These are phyloP conservation scores for Stenolophus ochropezus DNA, from an alignment of 2,888 invertebrate genomes.

Conservation along the genomic window DNA sequence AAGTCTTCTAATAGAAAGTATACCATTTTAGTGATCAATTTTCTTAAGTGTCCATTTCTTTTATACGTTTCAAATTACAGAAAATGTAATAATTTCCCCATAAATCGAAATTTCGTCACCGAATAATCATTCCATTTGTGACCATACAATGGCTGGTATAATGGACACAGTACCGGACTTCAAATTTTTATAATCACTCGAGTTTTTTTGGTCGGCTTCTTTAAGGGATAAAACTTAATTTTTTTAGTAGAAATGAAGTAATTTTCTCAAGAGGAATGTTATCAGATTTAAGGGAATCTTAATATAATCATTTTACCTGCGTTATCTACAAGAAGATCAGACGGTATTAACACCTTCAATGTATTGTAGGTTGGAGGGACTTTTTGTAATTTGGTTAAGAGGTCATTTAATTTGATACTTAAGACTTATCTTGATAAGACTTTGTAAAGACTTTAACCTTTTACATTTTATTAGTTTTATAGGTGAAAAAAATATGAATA, in stretches of 20 bases:
- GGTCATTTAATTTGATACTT: slow-evolving; percentile 6
- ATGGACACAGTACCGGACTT: slow-evolving; percentile 44
- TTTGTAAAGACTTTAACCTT: neutral
- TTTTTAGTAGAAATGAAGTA: slow-evolving; percentile 44
- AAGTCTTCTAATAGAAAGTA: neutral
- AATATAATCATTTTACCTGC: slow-evolving; percentile 51
- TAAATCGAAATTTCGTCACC: slow-evolving; percentile 2
- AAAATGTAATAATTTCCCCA: slow-evolving; percentile 6
- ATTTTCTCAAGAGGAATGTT: slow-evolving; percentile 43
- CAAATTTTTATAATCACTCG: slow-evolving; percentile 11
- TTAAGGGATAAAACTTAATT: slow-evolving; percentile 7
- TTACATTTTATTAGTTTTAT: neutral
- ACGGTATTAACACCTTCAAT: slow-evolving; percentile 48
- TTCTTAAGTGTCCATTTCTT: neutral
- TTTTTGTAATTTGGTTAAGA: neutral
- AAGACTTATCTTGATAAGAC: neutral
- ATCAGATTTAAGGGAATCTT: slow-evolving; percentile 34
- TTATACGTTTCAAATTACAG: neutral
- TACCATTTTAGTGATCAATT: neutral
- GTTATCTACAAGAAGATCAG: slow-evolving; percentile 15
- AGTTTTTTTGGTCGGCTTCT: neutral
- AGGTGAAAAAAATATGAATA: neutral
- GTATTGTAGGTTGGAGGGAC: slow-evolving; percentile 1
- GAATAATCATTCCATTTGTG: slow-evolving; percentile 24
- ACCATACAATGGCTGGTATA: slow-evolving; percentile 38